A percentile compares a stretch with the other conserved stretches of the same genome.
Evolutionary conservation across 2,888 invertebrate species (phyloP).

Genomic region (Megamerina dolium): DNA sequence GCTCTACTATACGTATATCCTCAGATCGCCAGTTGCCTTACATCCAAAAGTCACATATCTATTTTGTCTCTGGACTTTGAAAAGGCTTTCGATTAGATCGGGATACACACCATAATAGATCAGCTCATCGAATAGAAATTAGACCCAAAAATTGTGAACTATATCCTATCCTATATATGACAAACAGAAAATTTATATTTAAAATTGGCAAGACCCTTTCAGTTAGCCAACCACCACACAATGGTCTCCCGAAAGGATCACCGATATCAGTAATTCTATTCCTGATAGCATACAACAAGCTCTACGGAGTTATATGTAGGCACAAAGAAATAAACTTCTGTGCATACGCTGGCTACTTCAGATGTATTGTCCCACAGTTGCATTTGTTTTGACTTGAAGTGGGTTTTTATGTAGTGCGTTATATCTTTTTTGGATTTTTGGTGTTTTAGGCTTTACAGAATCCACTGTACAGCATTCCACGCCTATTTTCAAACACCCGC

Average conservation of each 20-base stretch:
- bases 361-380: too few species aligned
- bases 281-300: constrained; percentile 14
- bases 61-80: too few species aligned
- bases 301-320: constrained; percentile 1
- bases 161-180: too few species aligned
- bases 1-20: too few species aligned
- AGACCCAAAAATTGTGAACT: constrained; percentile 10
- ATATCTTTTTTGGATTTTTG: too few species aligned
- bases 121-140: constrained; percentile 6
- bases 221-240: constrained; percentile 4
- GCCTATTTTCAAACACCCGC: too few species aligned
- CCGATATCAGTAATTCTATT: constrained; percentile 13
- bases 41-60: constrained; percentile 1
- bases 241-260: constrained; percentile 15
- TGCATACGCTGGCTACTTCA: constrained; percentile 20
- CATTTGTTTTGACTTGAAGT: too few species aligned
- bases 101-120: too few species aligned
- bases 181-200: constrained; percentile 9
- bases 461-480: too few species aligned
- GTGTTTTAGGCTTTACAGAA: too few species aligned
- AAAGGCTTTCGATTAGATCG: too few species aligned
- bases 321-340: constrained; percentile 13
- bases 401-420: too few species aligned
- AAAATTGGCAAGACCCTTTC: constrained; percentile 3
- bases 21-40: constrained; percentile 2